Evolutionary conservation across 2,888 invertebrate species (phyloP).

Genomic region (Mechanitis messenoides): DNA sequence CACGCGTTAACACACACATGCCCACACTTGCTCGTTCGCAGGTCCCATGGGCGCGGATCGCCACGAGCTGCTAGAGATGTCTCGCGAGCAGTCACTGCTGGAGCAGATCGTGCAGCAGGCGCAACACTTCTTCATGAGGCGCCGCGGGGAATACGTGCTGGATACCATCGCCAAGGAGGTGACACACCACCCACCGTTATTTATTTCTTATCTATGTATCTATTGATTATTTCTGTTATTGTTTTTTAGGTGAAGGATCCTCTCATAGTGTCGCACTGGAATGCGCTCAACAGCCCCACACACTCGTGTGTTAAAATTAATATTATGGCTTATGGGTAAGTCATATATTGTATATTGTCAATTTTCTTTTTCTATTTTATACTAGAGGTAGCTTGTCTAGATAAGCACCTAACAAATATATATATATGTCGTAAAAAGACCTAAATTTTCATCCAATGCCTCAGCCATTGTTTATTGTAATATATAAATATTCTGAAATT

Average conservation of each 20-base stretch:
- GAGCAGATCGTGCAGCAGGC: constrained; percentile 98
- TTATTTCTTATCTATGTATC: too few relatives aligned
- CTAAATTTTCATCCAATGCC: too few relatives aligned
- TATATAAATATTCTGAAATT: too few relatives aligned
- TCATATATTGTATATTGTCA: background rate
- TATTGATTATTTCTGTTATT: constrained; percentile 7
- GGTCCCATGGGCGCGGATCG: constrained; percentile 93
- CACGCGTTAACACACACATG: too few relatives aligned
- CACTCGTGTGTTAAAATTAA: constrained; percentile 97
- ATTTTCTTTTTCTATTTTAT: too few relatives aligned
- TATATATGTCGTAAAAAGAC: too few relatives aligned
- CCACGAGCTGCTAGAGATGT: constrained; percentile 91
- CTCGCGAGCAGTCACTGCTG: constrained; percentile 91
- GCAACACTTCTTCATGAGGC: constrained; percentile 94
- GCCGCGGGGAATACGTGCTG: constrained; percentile 93
- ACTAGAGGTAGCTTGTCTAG: too few relatives aligned
- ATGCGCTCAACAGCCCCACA: constrained; percentile 94
- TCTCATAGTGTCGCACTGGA: constrained; percentile 96
- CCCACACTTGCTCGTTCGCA: constrained; percentile 31
- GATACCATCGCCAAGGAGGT: constrained; percentile 93
- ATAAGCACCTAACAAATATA: too few relatives aligned
- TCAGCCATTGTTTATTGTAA: too few relatives aligned
- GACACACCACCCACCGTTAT: too few relatives aligned
- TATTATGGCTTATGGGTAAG: constrained; percentile 90
- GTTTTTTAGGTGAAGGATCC: constrained; percentile 88